These are phyloP conservation scores for Patella ulyssiponensis DNA, from an alignment of 2,888 invertebrate genomes.

Conservation along the genomic window DNA sequence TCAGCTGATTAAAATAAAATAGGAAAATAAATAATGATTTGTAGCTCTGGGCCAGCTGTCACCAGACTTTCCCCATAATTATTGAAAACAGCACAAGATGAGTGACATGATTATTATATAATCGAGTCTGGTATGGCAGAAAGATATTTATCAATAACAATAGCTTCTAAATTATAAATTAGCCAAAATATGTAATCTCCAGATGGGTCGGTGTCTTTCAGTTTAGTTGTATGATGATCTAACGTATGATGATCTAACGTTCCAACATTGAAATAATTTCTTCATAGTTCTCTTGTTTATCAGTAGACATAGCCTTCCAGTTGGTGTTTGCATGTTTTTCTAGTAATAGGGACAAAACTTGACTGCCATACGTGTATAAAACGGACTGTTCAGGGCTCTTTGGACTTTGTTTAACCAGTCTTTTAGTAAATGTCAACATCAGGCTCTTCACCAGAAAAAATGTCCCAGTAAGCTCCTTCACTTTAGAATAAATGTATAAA, in stretches of 20 bases:
- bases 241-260: neutral
- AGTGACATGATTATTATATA: no score
- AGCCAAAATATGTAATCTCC: neutral
- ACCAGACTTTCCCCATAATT: no score
- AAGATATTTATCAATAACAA: constrained; percentile 2
- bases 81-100: no score
- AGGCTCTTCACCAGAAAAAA: constrained; percentile 6
- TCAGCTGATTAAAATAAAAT: no score
- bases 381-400: neutral
- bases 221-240: neutral
- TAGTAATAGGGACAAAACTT: neutral
- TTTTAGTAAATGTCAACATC: neutral
- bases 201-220: neutral
- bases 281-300: neutral
- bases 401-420: neutral
- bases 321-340: neutral
- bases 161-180: neutral
- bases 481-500: constrained; percentile 8
- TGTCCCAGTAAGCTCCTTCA: neutral
- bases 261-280: neutral
- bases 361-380: neutral
- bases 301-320: neutral
- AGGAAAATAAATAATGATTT: no score
- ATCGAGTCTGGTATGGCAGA: neutral
- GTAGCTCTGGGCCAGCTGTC: no score